A percentile compares a stretch with the other conserved stretches of the same genome.
These are phyloP conservation scores for Armadillidium nasatum DNA, from an alignment of 1,140 invertebrate species.

Conservation along the genomic window DNA sequence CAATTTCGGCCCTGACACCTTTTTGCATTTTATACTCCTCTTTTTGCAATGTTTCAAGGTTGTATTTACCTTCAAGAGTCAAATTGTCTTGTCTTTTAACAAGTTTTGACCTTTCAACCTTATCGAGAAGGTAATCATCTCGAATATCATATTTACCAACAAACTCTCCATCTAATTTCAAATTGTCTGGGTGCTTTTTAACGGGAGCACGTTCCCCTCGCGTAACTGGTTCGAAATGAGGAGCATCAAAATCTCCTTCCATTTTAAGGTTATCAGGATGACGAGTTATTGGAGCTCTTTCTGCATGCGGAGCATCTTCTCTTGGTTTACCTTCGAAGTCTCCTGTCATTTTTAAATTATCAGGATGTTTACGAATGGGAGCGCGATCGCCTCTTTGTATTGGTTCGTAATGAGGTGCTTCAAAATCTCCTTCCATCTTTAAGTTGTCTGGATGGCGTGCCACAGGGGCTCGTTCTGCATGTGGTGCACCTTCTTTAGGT, in stretches of 20 bases:
- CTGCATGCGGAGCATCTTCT: constrained; percentile 45
- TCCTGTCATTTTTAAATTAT: constrained; percentile 56
- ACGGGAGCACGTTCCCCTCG: constrained; percentile 35
- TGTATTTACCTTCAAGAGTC: constrained; percentile 27
- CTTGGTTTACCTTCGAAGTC: no score
- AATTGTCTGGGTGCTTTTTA: constrained; percentile 42
- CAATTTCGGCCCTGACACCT: constrained; percentile 53
- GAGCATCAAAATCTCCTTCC: constrained; percentile 51
- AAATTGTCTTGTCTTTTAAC: constrained; percentile 35
- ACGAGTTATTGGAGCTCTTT: constrained; percentile 50
- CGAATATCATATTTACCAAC: constrained; percentile 17
- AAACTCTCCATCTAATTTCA: constrained; percentile 47
- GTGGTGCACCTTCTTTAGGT: constrained; percentile 28
- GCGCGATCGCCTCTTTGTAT: constrained; percentile 49
- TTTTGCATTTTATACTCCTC: constrained; percentile 26
- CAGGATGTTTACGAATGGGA: constrained; percentile 52
- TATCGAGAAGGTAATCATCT: constrained; percentile 32
- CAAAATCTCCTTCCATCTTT: constrained; percentile 36
- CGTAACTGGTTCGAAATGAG: constrained; percentile 40
- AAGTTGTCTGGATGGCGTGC: constrained; percentile 44
- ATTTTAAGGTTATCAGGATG: constrained; percentile 58
- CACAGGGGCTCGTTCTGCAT: constrained; percentile 40
- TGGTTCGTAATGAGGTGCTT: constrained; percentile 32
- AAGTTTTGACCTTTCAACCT: constrained; percentile 29
- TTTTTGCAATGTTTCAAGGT: constrained; percentile 34